A percentile compares a stretch with the other conserved stretches of the same genome.
phyloP scores from a whole-genome alignment of 2,113 vertebrate species.

The Leptobrachium leishanense region DNA sequence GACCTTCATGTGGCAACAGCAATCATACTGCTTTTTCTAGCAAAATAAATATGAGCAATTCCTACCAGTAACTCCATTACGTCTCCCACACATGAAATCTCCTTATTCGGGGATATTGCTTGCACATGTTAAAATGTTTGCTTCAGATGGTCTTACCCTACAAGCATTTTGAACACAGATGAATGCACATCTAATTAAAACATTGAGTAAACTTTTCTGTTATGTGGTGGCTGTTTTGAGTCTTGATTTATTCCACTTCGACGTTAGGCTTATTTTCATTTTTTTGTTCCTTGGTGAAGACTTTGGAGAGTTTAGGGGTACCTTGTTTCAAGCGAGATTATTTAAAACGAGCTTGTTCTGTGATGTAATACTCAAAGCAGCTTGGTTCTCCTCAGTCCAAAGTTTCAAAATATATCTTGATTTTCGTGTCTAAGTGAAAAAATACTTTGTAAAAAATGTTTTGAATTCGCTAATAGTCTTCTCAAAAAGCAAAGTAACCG shows the following conservation, averaged over 20 bases:
- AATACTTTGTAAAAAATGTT: not conserved
- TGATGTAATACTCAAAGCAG: not conserved
- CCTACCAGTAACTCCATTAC: constrained; percentile 17
- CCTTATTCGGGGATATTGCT: constrained; percentile 21
- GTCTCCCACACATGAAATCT: constrained; percentile 29
- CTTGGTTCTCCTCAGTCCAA: not conserved
- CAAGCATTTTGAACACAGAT: constrained; percentile 15
- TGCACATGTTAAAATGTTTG: not conserved
- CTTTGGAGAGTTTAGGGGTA: constrained; percentile 39
- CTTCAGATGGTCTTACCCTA: constrained; percentile 21
- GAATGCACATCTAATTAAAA: not conserved
- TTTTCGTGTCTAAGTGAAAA: not conserved
- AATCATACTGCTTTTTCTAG: constrained; percentile 51
- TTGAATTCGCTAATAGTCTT: constrained; percentile 7
- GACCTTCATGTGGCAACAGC: constrained; percentile 71
- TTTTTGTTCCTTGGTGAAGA: constrained; percentile 35
- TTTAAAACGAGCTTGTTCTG: not conserved
- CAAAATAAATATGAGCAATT: constrained; percentile 43
- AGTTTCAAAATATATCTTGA: not conserved
- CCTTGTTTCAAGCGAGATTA: constrained; percentile 18
- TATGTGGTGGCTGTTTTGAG: not conserved
- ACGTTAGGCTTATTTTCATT: not conserved
- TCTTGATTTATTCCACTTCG: not conserved
- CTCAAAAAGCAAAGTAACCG: not conserved
- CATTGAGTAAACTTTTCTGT: constrained; percentile 12